Conservation (phyloP, 2,888 invertebrate genomes). For the Drosophila subsilvestris region DNA sequence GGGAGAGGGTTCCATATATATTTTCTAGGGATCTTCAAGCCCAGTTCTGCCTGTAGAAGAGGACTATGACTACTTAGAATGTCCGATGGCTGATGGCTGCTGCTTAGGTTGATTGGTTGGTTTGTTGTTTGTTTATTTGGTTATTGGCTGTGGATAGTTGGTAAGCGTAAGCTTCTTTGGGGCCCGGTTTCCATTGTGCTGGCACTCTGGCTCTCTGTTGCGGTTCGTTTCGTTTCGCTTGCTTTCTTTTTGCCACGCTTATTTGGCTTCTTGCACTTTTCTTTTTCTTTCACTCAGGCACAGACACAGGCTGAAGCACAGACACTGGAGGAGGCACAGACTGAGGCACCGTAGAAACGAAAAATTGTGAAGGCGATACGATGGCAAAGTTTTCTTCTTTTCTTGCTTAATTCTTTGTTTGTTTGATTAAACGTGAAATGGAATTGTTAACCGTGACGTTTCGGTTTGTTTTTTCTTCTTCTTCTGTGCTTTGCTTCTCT, state of each 20-base stretch:
- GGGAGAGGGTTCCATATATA: not conserved
- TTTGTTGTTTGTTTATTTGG: not conserved
- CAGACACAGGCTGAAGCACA: not conserved
- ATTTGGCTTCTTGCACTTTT: conserved; percentile 59
- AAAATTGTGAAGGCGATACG: conserved; percentile 24
- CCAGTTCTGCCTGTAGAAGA: conserved; percentile 19
- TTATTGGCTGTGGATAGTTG: conserved; percentile 17
- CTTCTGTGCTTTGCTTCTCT: no score
- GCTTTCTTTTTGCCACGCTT: conserved; percentile 62
- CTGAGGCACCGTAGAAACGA: conserved; percentile 1
- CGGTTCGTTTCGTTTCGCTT: conserved; percentile 51
- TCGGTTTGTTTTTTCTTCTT: conserved; percentile 46
- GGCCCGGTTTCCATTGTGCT: conserved; percentile 46
- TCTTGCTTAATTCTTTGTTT: conserved; percentile 61
- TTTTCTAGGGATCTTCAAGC: not conserved
- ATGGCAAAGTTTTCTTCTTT: conserved; percentile 29
- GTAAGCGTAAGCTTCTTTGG: conserved; percentile 50
- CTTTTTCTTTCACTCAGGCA: conserved; percentile 49
- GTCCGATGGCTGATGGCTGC: not conserved
- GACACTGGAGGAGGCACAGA: not conserved
- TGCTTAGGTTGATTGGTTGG: conserved; percentile 10
- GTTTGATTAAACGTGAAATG: conserved; percentile 69
- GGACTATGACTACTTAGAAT: conserved; percentile 42
- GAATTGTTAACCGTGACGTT: conserved; percentile 71
- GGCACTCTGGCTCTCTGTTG: conserved; percentile 11